These are phyloP conservation scores for Pseudochaenichthys georgianus DNA, from an alignment of 2,797 vertebrate species.

Conservation along the genomic window DNA sequence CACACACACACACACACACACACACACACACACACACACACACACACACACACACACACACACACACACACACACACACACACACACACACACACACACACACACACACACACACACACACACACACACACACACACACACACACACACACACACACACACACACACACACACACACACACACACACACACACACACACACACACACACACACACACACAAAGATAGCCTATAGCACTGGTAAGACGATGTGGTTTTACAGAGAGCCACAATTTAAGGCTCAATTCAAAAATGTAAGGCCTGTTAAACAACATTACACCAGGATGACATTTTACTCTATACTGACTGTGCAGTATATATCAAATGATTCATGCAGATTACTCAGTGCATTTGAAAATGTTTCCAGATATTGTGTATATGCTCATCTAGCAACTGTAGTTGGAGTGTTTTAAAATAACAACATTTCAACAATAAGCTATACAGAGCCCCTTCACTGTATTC, in stretches of 20 bases:
- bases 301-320: conserved; percentile 1
- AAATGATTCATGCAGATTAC: background rate
- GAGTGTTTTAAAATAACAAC: no score
- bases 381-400: background rate
- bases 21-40: background rate
- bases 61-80: background rate
- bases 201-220: no score
- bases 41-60: background rate
- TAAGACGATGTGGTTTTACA: conserved; percentile 6
- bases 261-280: background rate
- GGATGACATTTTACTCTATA: background rate
- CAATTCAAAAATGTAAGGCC: background rate
- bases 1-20: background rate
- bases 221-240: background rate
- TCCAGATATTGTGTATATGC: background rate
- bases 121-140: background rate
- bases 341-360: background rate
- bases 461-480: conserved; percentile 9
- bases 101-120: background rate
- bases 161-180: background rate
- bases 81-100: background rate
- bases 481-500: conserved; percentile 52
- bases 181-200: background rate
- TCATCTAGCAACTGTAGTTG: no score
- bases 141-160: no score